Evolutionary conservation across 2,113 vertebrate genomes (phyloP).

Genomic region (Gopherus flavomarginatus): DNA sequence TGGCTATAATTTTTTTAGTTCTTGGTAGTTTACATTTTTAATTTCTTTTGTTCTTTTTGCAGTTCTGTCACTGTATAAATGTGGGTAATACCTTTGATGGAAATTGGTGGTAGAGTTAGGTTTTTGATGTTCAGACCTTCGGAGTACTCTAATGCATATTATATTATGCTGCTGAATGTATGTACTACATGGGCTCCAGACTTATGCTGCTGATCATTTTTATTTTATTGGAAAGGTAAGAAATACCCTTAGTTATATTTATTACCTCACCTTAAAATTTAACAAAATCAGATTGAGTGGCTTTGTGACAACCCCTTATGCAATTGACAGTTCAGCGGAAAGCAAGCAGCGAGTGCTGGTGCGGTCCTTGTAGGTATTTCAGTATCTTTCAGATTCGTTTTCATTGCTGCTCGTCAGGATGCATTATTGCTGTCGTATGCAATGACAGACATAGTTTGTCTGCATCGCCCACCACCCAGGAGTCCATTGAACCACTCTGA

Average conservation of each 20-base stretch:
- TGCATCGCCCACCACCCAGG: neutral
- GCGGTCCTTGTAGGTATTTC: neutral
- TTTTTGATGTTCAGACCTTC: neutral
- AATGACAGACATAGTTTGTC: neutral
- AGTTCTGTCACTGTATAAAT: neutral
- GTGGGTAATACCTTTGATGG: neutral
- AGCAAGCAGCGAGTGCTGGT: neutral
- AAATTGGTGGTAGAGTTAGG: neutral
- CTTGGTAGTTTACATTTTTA: neutral
- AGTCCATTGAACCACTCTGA: neutral
- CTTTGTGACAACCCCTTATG: neutral
- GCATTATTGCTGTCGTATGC: neutral
- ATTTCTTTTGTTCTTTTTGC: rapidly evolving
- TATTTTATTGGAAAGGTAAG: neutral
- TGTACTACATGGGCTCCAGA: neutral
- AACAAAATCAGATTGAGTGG: neutral
- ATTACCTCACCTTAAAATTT: neutral
- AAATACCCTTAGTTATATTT: neutral
- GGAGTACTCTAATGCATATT: neutral
- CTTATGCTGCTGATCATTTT: neutral
- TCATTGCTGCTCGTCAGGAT: neutral
- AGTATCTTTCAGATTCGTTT: neutral
- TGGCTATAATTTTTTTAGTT: neutral
- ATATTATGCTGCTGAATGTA: rapidly evolving
- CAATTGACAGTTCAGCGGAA: neutral